These are phyloP conservation scores for Sphaerophoria rueppellii DNA, from an alignment of 2,888 invertebrate genomes.

Conservation along the genomic window DNA sequence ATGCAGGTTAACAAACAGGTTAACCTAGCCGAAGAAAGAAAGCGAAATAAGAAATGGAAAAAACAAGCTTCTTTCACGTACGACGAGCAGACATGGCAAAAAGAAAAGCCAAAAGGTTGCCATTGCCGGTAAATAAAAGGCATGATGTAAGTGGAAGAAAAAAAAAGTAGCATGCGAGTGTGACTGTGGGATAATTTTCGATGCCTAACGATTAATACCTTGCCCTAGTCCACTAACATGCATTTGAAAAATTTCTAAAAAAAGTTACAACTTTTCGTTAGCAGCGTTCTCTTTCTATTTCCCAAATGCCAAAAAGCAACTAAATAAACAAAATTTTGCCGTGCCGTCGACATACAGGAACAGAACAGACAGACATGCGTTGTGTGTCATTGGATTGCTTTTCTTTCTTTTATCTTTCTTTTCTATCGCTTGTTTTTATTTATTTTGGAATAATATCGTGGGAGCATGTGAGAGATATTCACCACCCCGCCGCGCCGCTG, in stretches of 20 bases:
- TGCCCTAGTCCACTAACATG: conserved; percentile 66
- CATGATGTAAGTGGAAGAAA: neutral
- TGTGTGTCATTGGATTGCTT: conserved; percentile 29
- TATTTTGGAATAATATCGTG: conserved; percentile 18
- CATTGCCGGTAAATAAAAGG: neutral
- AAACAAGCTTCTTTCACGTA: conserved; percentile 10
- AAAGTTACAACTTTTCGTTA: neutral
- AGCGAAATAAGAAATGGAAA: conserved; percentile 43
- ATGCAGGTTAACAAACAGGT: conserved; percentile 67
- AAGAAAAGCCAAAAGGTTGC: conserved; percentile 48
- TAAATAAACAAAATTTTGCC: conserved; percentile 4
- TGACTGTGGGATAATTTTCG: conserved; percentile 4
- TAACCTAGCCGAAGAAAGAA: conserved; percentile 53
- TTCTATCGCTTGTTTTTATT: neutral
- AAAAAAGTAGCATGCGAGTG: conserved; percentile 6
- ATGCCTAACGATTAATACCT: conserved; percentile 53
- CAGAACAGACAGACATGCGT: conserved; percentile 44
- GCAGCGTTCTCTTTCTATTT: conserved; percentile 38
- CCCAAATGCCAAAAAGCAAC: conserved; percentile 17
- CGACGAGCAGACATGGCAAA: neutral
- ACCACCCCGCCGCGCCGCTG: neutral
- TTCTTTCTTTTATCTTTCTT: conserved; percentile 6
- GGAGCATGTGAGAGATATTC: neutral
- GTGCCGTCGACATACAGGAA: too few species aligned
- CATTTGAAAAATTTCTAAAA: conserved; percentile 25